Base-by-base conservation (phyloP, 2,797 vertebrate species). In the Lacerta bilineata region DNA sequence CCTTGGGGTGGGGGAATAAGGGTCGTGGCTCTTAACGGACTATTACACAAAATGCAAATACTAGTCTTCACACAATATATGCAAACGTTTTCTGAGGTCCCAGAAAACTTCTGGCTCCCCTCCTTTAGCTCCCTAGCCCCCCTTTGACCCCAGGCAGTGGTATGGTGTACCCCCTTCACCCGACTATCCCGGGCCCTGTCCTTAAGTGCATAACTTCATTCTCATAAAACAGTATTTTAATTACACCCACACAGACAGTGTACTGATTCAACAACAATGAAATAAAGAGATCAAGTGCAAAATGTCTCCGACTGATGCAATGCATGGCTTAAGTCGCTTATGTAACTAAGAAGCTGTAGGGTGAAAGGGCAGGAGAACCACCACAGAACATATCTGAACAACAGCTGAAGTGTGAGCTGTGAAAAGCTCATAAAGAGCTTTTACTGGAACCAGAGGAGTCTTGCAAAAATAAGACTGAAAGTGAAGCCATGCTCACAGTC, bases 371-470 rank as follows among this genome's bases (percentile, higher is more conserved):
- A 1, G 87, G 4, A 84, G 88, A 91, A 76, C 41, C 78, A 66
- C 69, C 29, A 33, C 55, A 85, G 90, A 84, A 85, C 0, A 29
- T 76, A 80, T 80, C n/a, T 74, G 77, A 85, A 87, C 0, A 18
- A 88, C 94, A 80, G 87, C 89, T 85, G 43, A 85, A 36, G 68
- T 85, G 83, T 66, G 92, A 89, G 93, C 91, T 90, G 78, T 0
- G 0, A 50, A 93, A 95, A 95, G 92, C 95, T 81, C 74, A 75
- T 95, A 88, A 93, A 88, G 90, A 95, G 92, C 94, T 94, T 94
- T 93, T 90, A 84, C 87, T 91, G 89, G 72, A 89, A 1, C 66
- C 1, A 3, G 86, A 76, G 87, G 80, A 2, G 1, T 74, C 88
- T 83, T 1, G 1, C 25, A 2, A 1, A 77, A 36, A 84, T 7